phyloP scores from a whole-genome alignment of 1,140 invertebrate genomes.

The Drosophila yakuba region DNA sequence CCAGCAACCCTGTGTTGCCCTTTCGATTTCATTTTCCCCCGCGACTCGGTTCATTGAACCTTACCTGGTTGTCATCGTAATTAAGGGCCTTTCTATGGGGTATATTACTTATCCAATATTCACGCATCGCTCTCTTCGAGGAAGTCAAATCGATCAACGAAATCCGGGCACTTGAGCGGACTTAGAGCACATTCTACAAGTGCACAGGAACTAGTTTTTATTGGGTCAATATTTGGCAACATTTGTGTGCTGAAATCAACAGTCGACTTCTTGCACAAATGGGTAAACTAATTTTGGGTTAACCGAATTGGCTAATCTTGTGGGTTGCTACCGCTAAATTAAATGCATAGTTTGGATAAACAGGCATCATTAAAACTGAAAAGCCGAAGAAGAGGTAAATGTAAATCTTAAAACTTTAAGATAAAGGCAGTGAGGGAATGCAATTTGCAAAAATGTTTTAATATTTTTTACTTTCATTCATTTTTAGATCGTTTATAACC shows the following conservation, averaged over 20 bases:
- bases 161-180: slow-evolving; percentile 1
- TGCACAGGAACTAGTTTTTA: slow-evolving; percentile 43
- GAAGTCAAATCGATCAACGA: slow-evolving; percentile 20
- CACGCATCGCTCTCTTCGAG: slow-evolving; percentile 15
- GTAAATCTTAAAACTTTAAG: no score
- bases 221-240: slow-evolving; percentile 43
- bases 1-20: slow-evolving; percentile 67
- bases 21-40: slow-evolving; percentile 33
- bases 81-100: slow-evolving; percentile 31
- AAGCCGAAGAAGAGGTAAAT: not conserved
- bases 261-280: slow-evolving; percentile 23
- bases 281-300: slow-evolving; percentile 11
- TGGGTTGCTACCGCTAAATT: not conserved
- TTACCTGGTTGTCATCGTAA: slow-evolving; percentile 24
- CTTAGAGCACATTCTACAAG: slow-evolving; percentile 16
- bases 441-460: no score
- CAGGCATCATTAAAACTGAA: not conserved
- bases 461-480: no score
- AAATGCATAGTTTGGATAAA: not conserved
- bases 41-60: slow-evolving; percentile 67
- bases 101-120: not conserved
- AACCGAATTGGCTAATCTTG: not conserved
- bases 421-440: no score
- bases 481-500: no score
- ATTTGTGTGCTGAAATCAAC: slow-evolving; percentile 20